Evolutionary conservation across 37 sponge, comb jelly and placozoan genomes (phyloP), one percentile per base, ranked within the genome.

Genomic region (Cliona cf. orientalis): DNA sequence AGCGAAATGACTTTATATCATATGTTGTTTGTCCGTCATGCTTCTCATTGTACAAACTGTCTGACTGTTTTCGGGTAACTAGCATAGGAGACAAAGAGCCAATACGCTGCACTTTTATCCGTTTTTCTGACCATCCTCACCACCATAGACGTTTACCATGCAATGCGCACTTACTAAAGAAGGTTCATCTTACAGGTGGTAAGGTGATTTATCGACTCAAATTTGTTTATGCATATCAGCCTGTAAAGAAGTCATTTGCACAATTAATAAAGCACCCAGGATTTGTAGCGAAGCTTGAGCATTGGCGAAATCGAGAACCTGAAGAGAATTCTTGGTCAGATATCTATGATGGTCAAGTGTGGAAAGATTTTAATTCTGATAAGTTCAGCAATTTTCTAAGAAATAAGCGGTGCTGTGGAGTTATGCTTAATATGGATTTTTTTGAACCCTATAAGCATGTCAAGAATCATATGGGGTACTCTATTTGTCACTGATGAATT

Each of bases 21-120:
- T 80, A 36, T 55, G 59, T 80, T 57, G 34, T n/a, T 14, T 80
- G 81, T 37, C 69, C 53, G 45, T 46, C 56, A 34, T 79, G 69
- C 42, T 64, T 60, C 71, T 53, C 39, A 21, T 28, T 80, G 2
- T 80, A 80, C 42, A 55, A 46, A 1, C 31, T 22, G 2, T 9
- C 3, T 1, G 73, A 72, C 1, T 72, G 73, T 57, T n/a, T 49
- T 49, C 14, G 14, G 14, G 9, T 9, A 19, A 14, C 53, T 49
- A 19, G 14, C 14, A n/a, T n/a, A n/a, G 53, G 53, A 19, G 53
- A 49, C 14, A 49, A 49, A 49, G 53, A 49, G 14, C 53, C 53
- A 49, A 49, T 19, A 49, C 53, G 53, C 14, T 49, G 53, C 14
- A 49, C 53, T 19, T 49, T 49, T 49, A 14, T 49, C 6, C 41